Evolutionary conservation across 2,888 invertebrate genomes (phyloP).

Genomic region (Magallana nippona): DNA sequence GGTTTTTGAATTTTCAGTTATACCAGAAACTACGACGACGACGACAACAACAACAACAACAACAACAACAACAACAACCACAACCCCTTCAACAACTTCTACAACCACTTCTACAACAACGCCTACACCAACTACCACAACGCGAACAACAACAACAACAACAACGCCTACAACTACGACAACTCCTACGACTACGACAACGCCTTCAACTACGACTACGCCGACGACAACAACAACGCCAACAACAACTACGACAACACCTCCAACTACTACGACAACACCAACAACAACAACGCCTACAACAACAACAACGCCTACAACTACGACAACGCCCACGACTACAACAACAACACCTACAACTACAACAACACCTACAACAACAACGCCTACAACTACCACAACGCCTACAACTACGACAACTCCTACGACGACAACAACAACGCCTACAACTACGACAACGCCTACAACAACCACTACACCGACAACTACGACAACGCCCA

Average conservation of each 20-base stretch:
- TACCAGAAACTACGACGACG: slow-evolving; percentile 33
- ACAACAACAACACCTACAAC: background rate
- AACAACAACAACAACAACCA: background rate
- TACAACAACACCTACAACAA: background rate
- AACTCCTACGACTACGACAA: background rate
- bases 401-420: slow-evolving; percentile 3
- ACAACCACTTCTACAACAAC: background rate
- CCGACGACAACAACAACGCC: background rate
- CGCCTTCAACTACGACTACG: background rate
- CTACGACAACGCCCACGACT: background rate
- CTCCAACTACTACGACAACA: background rate
- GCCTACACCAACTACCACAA: background rate
- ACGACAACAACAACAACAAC: background rate
- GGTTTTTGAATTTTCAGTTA: background rate
- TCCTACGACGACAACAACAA: background rate
- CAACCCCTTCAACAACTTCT: background rate
- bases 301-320: background rate
- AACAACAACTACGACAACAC: background rate
- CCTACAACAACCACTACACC: background rate
- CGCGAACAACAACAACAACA: background rate
- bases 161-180: slow-evolving; percentile 7
- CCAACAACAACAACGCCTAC: background rate
- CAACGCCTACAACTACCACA: background rate
- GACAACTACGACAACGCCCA: background rate
- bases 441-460: background rate